Conservation (phyloP, 2,797 vertebrate species). For the Peromyscus melanophrys region DNA sequence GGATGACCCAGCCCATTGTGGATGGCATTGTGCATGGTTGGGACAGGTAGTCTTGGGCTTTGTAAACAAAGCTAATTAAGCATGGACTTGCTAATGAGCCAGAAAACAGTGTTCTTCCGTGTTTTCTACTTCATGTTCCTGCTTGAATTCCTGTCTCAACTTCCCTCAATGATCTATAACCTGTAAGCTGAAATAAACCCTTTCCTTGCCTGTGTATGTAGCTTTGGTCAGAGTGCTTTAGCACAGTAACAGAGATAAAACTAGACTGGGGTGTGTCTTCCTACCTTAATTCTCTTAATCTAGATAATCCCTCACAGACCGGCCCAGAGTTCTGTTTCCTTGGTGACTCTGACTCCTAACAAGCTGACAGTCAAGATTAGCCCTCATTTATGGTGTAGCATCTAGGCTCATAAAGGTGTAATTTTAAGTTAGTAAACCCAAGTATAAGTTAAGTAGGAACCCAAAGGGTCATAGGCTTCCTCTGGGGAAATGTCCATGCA, state of each 20-base stretch:
- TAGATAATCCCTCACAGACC: neutral
- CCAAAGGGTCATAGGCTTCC: neutral
- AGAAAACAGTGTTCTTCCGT: neutral
- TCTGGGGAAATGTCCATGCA: neutral
- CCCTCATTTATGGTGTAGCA: neutral
- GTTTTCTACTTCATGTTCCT: neutral
- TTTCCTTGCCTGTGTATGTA: neutral
- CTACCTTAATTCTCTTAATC: neutral
- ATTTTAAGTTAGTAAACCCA: neutral
- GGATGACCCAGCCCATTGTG: neutral
- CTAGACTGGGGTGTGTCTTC: neutral
- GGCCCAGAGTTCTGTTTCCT: no score
- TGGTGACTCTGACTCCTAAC: neutral
- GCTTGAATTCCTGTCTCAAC: neutral
- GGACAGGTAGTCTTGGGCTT: neutral
- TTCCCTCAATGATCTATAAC: neutral
- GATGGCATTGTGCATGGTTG: neutral
- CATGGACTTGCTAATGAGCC: neutral
- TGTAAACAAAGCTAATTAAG: neutral
- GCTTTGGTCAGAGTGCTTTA: neutral
- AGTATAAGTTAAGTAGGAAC: neutral
- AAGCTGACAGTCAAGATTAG: neutral
- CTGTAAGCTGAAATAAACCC: neutral
- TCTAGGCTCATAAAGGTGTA: neutral
- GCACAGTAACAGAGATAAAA: neutral